These are phyloP conservation scores for Calidris pugnax DNA, from an alignment of 2,113 vertebrate species.

Conservation along the genomic window DNA sequence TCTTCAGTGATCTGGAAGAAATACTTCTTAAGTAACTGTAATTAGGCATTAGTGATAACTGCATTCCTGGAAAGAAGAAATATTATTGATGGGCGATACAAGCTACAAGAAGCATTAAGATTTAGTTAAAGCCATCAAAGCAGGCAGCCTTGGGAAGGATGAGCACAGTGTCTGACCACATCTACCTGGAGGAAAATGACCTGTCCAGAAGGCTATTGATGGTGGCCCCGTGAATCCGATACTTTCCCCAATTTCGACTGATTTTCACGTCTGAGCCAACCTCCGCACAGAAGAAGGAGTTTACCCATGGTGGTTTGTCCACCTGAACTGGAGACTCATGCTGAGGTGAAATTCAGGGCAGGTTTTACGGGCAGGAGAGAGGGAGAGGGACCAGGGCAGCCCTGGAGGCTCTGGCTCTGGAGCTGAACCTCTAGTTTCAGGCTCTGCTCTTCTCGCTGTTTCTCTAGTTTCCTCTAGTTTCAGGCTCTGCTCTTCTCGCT, in stretches of 20 bases:
- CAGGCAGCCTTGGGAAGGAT: neutral
- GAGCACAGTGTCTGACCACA: neutral
- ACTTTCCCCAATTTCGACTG: neutral
- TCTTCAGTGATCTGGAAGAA: neutral
- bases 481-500: neutral
- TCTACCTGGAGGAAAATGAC: neutral
- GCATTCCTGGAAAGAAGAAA: neutral
- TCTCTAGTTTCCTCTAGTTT: neutral
- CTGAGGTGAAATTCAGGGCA: neutral
- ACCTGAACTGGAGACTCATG: fast-evolving
- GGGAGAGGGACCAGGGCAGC: neutral
- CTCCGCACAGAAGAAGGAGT: neutral
- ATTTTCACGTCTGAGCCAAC: neutral
- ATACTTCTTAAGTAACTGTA: constrained; percentile 12
- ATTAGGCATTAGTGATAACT: neutral
- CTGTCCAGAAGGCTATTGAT: neutral
- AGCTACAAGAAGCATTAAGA: neutral
- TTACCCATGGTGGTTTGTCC: neutral
- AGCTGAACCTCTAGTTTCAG: neutral
- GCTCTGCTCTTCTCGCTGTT: neutral
- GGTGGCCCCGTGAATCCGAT: neutral
- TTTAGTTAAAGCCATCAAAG: neutral
- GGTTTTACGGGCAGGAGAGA: neutral
- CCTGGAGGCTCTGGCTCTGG: neutral
- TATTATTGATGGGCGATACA: neutral